Evolutionary conservation across 2,113 vertebrate species (phyloP), one percentile per base, ranked within the genome.

Genomic region (Rhea pennata): DNA sequence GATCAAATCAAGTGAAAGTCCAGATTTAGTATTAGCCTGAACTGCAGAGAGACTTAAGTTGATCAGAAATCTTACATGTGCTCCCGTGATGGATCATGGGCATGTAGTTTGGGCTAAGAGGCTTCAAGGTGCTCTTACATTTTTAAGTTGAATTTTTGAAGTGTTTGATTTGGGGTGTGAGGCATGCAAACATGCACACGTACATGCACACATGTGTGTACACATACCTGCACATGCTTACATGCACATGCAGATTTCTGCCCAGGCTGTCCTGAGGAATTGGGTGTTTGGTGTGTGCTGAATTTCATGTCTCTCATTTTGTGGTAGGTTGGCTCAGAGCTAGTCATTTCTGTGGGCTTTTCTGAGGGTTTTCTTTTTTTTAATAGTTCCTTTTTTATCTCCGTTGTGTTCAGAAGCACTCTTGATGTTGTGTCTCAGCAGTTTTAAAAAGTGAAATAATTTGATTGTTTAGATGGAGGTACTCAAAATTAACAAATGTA

Each of bases 291-390:
- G 16, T 27, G 12, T 7, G 4, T 26, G 17, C 39, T 33, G 46
- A 44, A 33, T 40, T 20, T 72, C 87, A 42, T 36, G 17, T 50
- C 51, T 62, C 39, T 56, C 21, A 14, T 48, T 85, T 73, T 36
- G 51, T 76, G 20, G 23, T 46, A 64, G 19, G 24, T 76, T 2
- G 1, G 20, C 44, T 84, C 10, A 15, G 4, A 83, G 50, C 14
- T 26, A 40, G 44, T 31, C 24, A 40, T 69, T 89, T 75, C 46
- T 70, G 26, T 26, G 36, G 69, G 22, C 7, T 50, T 66, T 77
- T 67, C 62, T 56, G 10, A 17, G 17, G 36, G 36, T 91, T 70
- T 10, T 69, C 53, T 92, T 90, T 73, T 56, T 91, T 90, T 72
- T 22, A 46, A 16, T 39, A 17, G 12, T 40, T 87, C 10, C 15